Evolutionary conservation across 2,113 vertebrate species (phyloP), one percentile per base, ranked within the genome.

Genomic region (Catharus bicknelli): DNA sequence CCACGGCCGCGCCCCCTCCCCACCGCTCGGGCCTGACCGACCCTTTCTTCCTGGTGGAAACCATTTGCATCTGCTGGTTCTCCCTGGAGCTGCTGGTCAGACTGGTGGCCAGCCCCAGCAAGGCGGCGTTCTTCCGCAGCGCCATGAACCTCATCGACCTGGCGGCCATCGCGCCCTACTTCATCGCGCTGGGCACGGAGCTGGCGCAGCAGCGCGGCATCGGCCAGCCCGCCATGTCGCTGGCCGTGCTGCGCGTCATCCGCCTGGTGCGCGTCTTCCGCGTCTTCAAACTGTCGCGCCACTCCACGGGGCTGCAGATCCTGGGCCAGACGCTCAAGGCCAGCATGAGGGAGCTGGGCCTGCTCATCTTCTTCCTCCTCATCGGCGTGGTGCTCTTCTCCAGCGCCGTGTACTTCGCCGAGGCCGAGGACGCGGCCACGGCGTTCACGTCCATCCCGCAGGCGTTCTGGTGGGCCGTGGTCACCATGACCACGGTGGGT

Each of bases 131-230:
- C 14, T 89, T 89, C 70, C 78, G 78, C 86, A 83, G 64, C 78
- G 86, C 86, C 78, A 83, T 89, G 78, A 89, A 89, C 86, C 86
- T 89, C 2, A 89, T 89, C 86, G 86, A 89, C 86, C 62, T 89
- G 54, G 54, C 57, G 4, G 86, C 86, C 86, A 89, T 89, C 70
- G 86, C 55, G 0, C 86, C 86, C 0, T 89, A 89, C 70, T 89
- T 89, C 86, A 59, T 89, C 9, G 86, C 86, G 1, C 10, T 89
- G 79, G 86, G 86, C 27, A 89, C 86, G 2, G 86, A 89, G 62
- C 63, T 89, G 70, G 86, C 86, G 20, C 54, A 48, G 5, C 86
- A n/a, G 11, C 70, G 86, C 5, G 86, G 87, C 16, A 2, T 69
- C 11, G 62, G 87, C 25, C 87, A 89, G 12, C 87, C 87, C 0